phyloP scores from a whole-genome alignment of 2,888 invertebrate species.

The Acanthococcus lagerstroemiae region DNA sequence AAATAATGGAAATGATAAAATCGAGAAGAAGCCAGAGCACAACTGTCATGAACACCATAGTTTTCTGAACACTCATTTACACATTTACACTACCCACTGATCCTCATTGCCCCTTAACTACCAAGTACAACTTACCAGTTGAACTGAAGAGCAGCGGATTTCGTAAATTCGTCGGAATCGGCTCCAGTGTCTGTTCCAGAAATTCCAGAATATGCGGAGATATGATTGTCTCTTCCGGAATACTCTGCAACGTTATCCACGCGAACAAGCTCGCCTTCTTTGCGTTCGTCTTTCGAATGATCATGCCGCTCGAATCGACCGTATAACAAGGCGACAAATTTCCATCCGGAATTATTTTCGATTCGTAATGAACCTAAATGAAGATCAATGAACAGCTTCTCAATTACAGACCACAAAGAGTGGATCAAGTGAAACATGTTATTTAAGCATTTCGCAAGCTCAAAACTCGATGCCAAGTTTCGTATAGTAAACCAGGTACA shows the following conservation, averaged over 20 bases:
- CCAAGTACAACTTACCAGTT: neutral
- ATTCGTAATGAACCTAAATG: slow-evolving; percentile 64
- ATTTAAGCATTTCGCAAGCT: no score
- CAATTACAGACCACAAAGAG: no score
- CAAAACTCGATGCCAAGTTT: no score
- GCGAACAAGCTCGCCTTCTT: slow-evolving; percentile 86
- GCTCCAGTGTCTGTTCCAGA: slow-evolving; percentile 91
- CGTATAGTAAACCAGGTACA: no score
- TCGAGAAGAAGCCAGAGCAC: no score
- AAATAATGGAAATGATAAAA: neutral
- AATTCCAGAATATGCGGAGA: slow-evolving; percentile 95
- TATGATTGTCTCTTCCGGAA: slow-evolving; percentile 95
- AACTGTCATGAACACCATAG: no score
- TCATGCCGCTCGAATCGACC: slow-evolving; percentile 39
- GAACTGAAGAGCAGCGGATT: slow-evolving; percentile 21
- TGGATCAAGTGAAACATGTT: no score
- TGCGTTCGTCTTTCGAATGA: slow-evolving; percentile 45
- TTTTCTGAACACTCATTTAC: no score
- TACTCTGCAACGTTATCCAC: slow-evolving; percentile 93
- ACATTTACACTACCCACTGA: no score
- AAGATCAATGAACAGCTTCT: neutral
- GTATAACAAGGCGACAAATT: slow-evolving; percentile 45
- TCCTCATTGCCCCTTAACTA: no score
- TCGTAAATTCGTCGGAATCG: slow-evolving; percentile 56
- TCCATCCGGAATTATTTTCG: slow-evolving; percentile 59